Evolutionary conservation across 2,888 invertebrate genomes (phyloP).

Genomic region (Volucella inanis): DNA sequence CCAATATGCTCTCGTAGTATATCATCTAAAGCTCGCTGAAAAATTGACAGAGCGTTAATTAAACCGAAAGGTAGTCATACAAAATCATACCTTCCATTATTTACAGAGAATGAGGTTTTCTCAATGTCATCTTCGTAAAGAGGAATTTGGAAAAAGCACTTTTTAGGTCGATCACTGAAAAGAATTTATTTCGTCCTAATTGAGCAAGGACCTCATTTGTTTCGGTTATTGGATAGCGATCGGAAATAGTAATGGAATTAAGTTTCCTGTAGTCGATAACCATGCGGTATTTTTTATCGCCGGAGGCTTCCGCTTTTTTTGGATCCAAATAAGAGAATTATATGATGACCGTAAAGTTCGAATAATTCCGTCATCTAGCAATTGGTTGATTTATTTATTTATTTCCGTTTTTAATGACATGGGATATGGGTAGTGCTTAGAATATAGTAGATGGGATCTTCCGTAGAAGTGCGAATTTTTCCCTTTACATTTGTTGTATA

Average conservation of each 20-base stretch:
- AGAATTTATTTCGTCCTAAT: slow-evolving; percentile 20
- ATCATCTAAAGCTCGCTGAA: slow-evolving; percentile 27
- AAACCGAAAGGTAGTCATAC: slow-evolving; percentile 48
- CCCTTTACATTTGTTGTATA: no score
- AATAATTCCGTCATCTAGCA: no score
- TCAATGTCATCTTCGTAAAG: slow-evolving; percentile 39
- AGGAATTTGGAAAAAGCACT: slow-evolving; percentile 56
- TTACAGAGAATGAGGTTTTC: slow-evolving; percentile 39
- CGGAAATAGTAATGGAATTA: slow-evolving; percentile 42
- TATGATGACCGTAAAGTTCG: no score
- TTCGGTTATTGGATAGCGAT: slow-evolving; percentile 39
- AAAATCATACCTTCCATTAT: slow-evolving; percentile 47
- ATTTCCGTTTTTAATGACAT: no score
- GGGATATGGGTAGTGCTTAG: no score
- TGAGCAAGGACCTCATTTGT: slow-evolving; percentile 27
- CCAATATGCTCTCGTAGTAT: slow-evolving; percentile 38
- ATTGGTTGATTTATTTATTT: no score
- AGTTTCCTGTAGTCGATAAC: slow-evolving; percentile 54
- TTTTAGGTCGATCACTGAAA: slow-evolving; percentile 38
- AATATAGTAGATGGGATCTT: no score
- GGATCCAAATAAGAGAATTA: no score
- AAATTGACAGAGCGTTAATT: slow-evolving; percentile 47
- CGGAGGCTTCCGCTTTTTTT: neutral
- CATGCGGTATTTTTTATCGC: slow-evolving; percentile 3
- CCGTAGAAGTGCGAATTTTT: no score